Percentiles rank a stretch among this genome's conserved stretches.
Conservation (phyloP, 2,888 invertebrate genomes). For the Drosophila borealis region DNA sequence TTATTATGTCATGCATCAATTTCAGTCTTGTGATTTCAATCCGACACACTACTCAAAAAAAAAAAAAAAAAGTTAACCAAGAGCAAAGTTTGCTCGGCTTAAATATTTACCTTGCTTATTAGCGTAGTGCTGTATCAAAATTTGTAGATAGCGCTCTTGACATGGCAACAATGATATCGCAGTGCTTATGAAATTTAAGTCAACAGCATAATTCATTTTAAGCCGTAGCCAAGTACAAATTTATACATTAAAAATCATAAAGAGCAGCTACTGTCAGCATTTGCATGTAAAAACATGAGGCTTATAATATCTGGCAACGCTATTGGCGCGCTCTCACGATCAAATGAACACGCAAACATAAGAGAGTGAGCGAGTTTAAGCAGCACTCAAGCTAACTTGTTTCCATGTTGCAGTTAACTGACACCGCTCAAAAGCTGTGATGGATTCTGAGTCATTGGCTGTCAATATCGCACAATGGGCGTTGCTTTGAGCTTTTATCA, state of each 20-base stretch:
- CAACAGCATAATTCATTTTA: constrained; percentile 44
- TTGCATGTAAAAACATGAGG: background rate
- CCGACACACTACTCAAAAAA: constrained; percentile 3
- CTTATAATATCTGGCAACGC: constrained; percentile 38
- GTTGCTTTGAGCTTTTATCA: constrained; percentile 50
- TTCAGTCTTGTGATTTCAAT: constrained; percentile 63
- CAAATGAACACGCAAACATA: constrained; percentile 3
- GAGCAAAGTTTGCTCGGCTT: constrained; percentile 31
- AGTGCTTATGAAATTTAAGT: constrained; percentile 40
- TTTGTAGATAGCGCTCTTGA: constrained; percentile 45
- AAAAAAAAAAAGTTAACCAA: constrained; percentile 2
- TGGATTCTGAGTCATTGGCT: constrained; percentile 48
- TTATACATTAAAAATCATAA: background rate
- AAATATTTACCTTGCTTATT: constrained; percentile 49
- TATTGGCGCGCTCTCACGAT: constrained; percentile 12
- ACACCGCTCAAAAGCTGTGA: constrained; percentile 18
- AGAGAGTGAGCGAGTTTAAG: constrained; percentile 7
- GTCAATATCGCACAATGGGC: constrained; percentile 54
- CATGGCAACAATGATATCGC: constrained; percentile 52
- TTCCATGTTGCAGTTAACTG: constrained; percentile 18
- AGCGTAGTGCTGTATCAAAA: constrained; percentile 35
- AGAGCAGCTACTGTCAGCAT: constrained; percentile 8
- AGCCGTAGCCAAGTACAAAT: constrained; percentile 17
- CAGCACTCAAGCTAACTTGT: constrained; percentile 9
- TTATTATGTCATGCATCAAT: constrained; percentile 64